Evolutionary conservation across 2,888 invertebrate species (phyloP).

Genomic region (Allacma fusca): DNA sequence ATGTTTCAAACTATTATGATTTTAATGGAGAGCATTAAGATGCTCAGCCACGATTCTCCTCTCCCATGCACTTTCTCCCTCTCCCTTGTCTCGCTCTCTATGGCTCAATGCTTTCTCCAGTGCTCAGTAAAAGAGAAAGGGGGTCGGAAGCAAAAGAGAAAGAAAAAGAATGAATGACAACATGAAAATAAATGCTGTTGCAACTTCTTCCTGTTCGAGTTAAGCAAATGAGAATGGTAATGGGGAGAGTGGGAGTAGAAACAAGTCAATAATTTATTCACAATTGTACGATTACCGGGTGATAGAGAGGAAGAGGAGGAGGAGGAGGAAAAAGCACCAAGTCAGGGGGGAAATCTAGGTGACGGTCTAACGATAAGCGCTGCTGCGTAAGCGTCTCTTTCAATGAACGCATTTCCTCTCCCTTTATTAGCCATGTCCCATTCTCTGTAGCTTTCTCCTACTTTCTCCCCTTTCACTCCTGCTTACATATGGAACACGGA

Average conservation of each 20-base stretch:
- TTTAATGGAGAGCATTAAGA: constrained; percentile 35
- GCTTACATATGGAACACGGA: too few relatives aligned
- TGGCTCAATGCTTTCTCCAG: too few relatives aligned
- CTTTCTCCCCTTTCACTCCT: not conserved
- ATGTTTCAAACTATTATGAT: constrained; percentile 9
- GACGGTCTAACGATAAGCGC: constrained; percentile 14
- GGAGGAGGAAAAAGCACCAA: not conserved
- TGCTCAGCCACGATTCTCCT: constrained; percentile 25
- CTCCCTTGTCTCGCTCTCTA: not conserved
- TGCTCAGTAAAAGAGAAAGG: not conserved
- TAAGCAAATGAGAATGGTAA: constrained; percentile 38
- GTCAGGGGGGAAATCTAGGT: constrained; percentile 27
- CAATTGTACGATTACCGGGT: constrained; percentile 19
- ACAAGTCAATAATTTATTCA: constrained; percentile 43
- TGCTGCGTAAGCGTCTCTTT: constrained; percentile 14
- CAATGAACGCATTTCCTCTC: constrained; percentile 25
- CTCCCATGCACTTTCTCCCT: not conserved
- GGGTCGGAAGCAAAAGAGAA: not conserved
- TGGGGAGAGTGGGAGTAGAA: constrained; percentile 18
- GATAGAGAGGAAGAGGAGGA: constrained; percentile 14
- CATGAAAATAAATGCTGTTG: constrained; percentile 39
- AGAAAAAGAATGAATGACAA: constrained; percentile 29
- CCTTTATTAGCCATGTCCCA: constrained; percentile 13
- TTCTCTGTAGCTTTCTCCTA: not conserved
- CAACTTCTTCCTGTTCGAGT: constrained; percentile 28